These are phyloP conservation scores for Gnatocerus cornutus DNA, from an alignment of 2,888 invertebrate species.

Conservation along the genomic window DNA sequence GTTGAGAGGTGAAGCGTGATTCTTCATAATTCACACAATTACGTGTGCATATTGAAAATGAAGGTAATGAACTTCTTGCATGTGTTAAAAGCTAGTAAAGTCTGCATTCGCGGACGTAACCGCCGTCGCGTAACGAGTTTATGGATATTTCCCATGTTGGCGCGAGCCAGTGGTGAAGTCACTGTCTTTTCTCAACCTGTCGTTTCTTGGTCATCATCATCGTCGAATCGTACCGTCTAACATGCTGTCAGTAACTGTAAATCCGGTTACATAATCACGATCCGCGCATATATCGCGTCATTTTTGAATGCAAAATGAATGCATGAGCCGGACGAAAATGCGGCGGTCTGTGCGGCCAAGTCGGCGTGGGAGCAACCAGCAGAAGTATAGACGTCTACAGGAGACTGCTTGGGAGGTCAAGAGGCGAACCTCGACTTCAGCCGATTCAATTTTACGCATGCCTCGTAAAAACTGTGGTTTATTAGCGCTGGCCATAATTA, in stretches of 20 bases:
- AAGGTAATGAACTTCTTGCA: slow-evolving; percentile 61
- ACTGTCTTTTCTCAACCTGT: slow-evolving; percentile 5
- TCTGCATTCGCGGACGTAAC: slow-evolving; percentile 45
- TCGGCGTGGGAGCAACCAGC: slow-evolving; percentile 62
- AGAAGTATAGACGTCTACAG: slow-evolving; percentile 46
- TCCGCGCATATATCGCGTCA: slow-evolving; percentile 59
- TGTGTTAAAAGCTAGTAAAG: slow-evolving; percentile 51
- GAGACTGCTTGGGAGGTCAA: slow-evolving; percentile 65
- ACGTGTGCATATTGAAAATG: slow-evolving; percentile 57
- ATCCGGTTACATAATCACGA: slow-evolving; percentile 66
- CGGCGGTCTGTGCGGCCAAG: slow-evolving; percentile 49
- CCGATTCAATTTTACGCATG: slow-evolving; percentile 52
- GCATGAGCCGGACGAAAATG: slow-evolving; percentile 55
- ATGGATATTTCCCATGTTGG: slow-evolving; percentile 30
- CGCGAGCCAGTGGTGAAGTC: neutral
- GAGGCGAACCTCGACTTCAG: slow-evolving; percentile 57
- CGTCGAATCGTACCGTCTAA: slow-evolving; percentile 10
- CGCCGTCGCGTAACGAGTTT: slow-evolving; percentile 9
- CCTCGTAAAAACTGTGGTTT: slow-evolving; percentile 38
- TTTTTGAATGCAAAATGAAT: slow-evolving; percentile 58
- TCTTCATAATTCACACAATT: slow-evolving; percentile 42
- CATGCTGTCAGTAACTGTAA: slow-evolving; percentile 63
- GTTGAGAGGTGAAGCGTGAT: neutral
- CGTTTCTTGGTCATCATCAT: slow-evolving; percentile 7
- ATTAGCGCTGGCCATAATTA: slow-evolving; percentile 35